Percentiles rank a stretch among this genome's conserved stretches.
Evolutionary conservation across 2,888 invertebrate species (phyloP).

Genomic region (Acleris literana): DNA sequence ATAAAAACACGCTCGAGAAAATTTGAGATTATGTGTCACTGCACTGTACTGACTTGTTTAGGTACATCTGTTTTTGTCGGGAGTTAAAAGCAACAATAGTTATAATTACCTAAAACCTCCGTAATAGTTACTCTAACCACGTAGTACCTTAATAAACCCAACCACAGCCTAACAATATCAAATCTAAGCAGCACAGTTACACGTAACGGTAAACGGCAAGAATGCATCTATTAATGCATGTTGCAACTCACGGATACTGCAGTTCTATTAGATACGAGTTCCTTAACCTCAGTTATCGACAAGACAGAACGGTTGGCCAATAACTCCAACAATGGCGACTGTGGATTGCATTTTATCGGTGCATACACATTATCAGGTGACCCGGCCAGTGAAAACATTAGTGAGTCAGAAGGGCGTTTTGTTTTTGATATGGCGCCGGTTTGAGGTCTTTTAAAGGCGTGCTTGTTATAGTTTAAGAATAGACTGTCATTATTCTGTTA

Average conservation of each 20-base stretch:
- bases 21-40: too few species aligned
- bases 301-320: slow-evolving; percentile 48
- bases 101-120: too few species aligned
- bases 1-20: too few species aligned
- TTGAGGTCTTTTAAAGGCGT: neutral
- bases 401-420: slow-evolving; percentile 35
- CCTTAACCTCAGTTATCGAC: slow-evolving; percentile 51
- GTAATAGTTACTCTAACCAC: too few species aligned
- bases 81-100: too few species aligned
- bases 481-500: too few species aligned
- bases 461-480: slow-evolving; percentile 2
- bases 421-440: neutral
- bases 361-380: slow-evolving; percentile 68
- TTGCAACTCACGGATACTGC: slow-evolving; percentile 56
- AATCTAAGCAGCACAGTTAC: too few species aligned
- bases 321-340: slow-evolving; percentile 57
- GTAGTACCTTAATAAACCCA: too few species aligned
- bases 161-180: too few species aligned
- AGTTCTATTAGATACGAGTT: slow-evolving; percentile 44
- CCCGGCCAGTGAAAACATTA: slow-evolving; percentile 60
- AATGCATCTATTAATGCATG: slow-evolving; percentile 71
- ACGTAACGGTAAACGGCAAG: slow-evolving; percentile 67
- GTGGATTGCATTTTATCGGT: slow-evolving; percentile 70
- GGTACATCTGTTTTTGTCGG: too few species aligned
- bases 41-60: too few species aligned